Percentiles rank a stretch among this genome's conserved stretches.
These are phyloP conservation scores for Myxocyprinus asiaticus DNA, from an alignment of 2,113 vertebrate genomes.

Conservation along the genomic window DNA sequence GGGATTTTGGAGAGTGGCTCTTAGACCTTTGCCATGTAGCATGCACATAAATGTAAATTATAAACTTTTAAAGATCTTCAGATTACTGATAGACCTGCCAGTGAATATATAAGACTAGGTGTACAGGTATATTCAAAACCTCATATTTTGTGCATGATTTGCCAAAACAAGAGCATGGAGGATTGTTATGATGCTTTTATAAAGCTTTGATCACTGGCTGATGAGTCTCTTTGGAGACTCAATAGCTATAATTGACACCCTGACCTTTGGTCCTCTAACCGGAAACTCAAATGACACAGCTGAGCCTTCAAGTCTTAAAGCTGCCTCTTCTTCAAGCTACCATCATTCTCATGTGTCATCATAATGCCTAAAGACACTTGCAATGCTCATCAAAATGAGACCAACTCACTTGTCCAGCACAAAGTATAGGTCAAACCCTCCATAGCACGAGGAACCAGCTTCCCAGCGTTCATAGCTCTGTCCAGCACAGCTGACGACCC, in stretches of 20 bases:
- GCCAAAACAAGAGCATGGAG: neutral
- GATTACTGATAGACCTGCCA: too few relatives aligned
- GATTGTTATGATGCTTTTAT: neutral
- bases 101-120: neutral
- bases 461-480: constrained; percentile 71
- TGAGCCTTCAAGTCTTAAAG: too few relatives aligned
- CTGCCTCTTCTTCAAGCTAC: neutral
- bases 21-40: too few relatives aligned
- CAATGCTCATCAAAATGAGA: neutral
- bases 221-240: neutral
- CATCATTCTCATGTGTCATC: neutral
- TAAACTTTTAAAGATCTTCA: too few relatives aligned
- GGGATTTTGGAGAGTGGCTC: too few relatives aligned
- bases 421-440: constrained; percentile 96
- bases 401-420: constrained; percentile 95
- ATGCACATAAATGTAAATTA: too few relatives aligned
- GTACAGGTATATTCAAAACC: neutral
- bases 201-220: neutral
- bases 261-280: neutral
- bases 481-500: constrained; percentile 56
- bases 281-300: too few relatives aligned
- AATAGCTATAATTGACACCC: neutral
- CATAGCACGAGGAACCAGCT: constrained; percentile 88
- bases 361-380: neutral
- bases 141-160: neutral